Base-by-base conservation (phyloP, 2,797 vertebrate species). In the Anguilla marmorata region DNA sequence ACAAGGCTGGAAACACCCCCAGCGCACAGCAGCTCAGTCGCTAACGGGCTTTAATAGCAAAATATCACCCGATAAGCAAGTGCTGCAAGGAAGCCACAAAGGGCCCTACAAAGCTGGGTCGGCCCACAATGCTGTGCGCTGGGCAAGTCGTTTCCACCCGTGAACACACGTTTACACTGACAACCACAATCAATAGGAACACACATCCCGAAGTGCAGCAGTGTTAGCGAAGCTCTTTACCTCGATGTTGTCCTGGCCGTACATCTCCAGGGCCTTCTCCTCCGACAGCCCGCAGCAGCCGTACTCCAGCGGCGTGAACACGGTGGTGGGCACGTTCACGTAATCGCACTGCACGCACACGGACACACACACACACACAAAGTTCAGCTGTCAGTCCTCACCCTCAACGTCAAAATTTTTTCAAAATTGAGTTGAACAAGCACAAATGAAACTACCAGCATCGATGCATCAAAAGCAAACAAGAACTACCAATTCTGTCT, bases 221-320 rank as follows among this genome's bases (percentile, higher is more conserved):
- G 2, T 21, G 63, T 21, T 3, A 24, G 6, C 24, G 58, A 41
- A 41, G 37, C 37, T 41, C 16, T 92, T 92, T 92, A 98, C 98
- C 95, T 99, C 98, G 0, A 99, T 27, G 90, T 97, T 98, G 33
- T 97, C 97, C 63, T 95, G 86, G 33, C 96, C 97, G 2, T 96
- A 96, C 12, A 96, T 86, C 91, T 97, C 96, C 0, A 92, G 14
- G 19, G 98, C 98, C 91, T 80, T 95, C 89, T 99, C 98, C 94
- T 99, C 99, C 3, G 98, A 91, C 86, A 97, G 94, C 11, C 98
- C 99, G 83, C 98, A 99, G 93, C 96, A 95, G 50, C 98, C 98
- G 33, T 99, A 99, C 92, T 99, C 98, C 95, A 99, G 88, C 1
- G 98, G 99, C 33, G 98, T 99, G 94, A 99, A 99, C n/a, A 99